Evolutionary conservation across 2,888 invertebrate genomes (phyloP).

Genomic region (Himalopsyche anomala): DNA sequence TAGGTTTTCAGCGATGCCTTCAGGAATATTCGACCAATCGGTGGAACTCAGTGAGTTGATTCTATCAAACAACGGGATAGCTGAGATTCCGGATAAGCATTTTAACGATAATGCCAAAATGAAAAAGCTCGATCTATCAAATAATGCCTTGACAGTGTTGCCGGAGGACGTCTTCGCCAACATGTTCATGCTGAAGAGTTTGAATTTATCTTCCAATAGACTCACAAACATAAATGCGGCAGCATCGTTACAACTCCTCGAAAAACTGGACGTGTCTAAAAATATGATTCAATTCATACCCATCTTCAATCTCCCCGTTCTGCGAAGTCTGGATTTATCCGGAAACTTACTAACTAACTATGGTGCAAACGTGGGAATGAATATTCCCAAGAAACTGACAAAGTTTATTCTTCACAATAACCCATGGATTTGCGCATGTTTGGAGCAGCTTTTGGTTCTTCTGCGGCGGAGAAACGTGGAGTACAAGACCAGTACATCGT

Average conservation of each 20-base stretch:
- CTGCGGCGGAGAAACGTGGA: constrained; percentile 51
- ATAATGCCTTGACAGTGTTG: constrained; percentile 49
- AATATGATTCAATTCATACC: constrained; percentile 55
- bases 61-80: constrained; percentile 55
- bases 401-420: constrained; percentile 56
- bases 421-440: constrained; percentile 62
- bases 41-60: constrained; percentile 49
- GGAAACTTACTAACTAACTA: constrained; percentile 58
- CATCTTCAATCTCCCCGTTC: constrained; percentile 19
- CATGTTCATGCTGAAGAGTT: constrained; percentile 44
- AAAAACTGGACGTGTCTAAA: constrained; percentile 56
- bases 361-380: constrained; percentile 52
- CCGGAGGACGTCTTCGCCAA: constrained; percentile 48
- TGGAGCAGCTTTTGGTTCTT: constrained; percentile 57
- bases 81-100: constrained; percentile 54
- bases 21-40: constrained; percentile 60
- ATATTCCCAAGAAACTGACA: constrained; percentile 55
- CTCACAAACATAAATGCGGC: constrained; percentile 48
- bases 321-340: constrained; percentile 57
- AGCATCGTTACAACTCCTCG: constrained; percentile 38
- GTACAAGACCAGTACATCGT: constrained; percentile 50
- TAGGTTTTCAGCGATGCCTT: constrained; percentile 57
- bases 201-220: constrained; percentile 60
- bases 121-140: constrained; percentile 57
- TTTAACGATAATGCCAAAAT: constrained; percentile 51